Evolutionary conservation across 1,140 invertebrate species (phyloP), one percentile per base, ranked within the genome.

Genomic region (Cyclargus thomasi): DNA sequence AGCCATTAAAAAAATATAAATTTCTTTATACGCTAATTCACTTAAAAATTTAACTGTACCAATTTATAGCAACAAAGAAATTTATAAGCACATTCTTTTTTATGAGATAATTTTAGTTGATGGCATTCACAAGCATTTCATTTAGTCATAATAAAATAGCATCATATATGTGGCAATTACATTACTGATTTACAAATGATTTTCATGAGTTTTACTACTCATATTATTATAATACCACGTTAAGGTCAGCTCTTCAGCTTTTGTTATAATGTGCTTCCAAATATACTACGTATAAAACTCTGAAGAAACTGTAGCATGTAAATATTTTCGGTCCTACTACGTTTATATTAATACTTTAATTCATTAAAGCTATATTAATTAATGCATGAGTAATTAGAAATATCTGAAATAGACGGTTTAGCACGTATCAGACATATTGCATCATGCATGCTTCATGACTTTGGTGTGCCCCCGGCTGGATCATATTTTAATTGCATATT

Each of bases 61-160:
- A 17, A 59, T 59, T 59, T 21, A 80, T 85, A 74, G 81, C 80
- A 86, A 84, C 81, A 77, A 80, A 75, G 76, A 81, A 83, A 82
- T 81, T n/a, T 79, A 79, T 83, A 79, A 83, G 83, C 84, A 47
- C 11, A 47, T 47, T 8, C 14, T 16, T 16, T 47, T 47, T 47
- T 47, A 11, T 16, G 10, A 16, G 10, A 16, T 47, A 0, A 16
- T 47, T 16, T 14, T 47, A 47, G 14, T 29, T 29, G 5, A 47
- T 47, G 11, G 39, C 39, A 47, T 47, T 47, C 14, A 47, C 6
- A 14, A 4, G 29, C 29, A 47, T 47, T 3, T 47, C 8, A 11
- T 47, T 47, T 47, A 0, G 0, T 47, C 1, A 16, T 4, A 3
- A 29, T 29, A 29, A n/a, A n/a, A n/a, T n/a, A n/a, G n/a, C n/a